These are phyloP conservation scores for Microvelia longipes DNA, from an alignment of 1,140 invertebrate genomes.

Conservation along the genomic window DNA sequence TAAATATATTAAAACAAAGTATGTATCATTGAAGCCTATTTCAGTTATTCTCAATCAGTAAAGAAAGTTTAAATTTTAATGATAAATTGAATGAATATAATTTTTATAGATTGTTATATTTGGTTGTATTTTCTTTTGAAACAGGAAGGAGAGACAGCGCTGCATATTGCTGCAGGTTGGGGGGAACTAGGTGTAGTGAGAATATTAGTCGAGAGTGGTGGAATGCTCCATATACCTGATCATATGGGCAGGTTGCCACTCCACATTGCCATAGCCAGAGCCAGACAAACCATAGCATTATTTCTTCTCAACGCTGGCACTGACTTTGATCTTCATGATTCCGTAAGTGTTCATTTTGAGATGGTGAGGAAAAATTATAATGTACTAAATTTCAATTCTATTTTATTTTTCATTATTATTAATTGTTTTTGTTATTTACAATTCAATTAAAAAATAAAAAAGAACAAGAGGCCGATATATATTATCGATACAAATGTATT, in stretches of 20 bases:
- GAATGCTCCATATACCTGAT: constrained; percentile 35
- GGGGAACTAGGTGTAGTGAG: constrained; percentile 44
- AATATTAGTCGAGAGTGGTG: constrained; percentile 42
- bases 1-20: too few relatives aligned
- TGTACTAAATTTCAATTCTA: background rate
- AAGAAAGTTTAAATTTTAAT: too few relatives aligned
- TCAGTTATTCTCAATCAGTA: too few relatives aligned
- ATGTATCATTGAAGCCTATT: too few relatives aligned
- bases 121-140: too few relatives aligned
- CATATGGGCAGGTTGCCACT: constrained; percentile 38
- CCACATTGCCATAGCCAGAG: constrained; percentile 43
- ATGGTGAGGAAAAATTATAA: too few relatives aligned
- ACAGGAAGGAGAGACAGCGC: constrained; percentile 61
- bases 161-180: constrained; percentile 53
- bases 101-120: too few relatives aligned
- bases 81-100: too few relatives aligned
- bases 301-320: constrained; percentile 51
- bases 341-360: constrained; percentile 33
- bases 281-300: constrained; percentile 41
- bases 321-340: constrained; percentile 50
- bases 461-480: too few relatives aligned
- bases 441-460: background rate
- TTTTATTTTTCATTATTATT: background rate
- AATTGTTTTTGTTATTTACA: background rate
- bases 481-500: too few relatives aligned